These are phyloP conservation scores for Micronisus gabar DNA, from an alignment of 2,113 vertebrate species.

Conservation along the genomic window DNA sequence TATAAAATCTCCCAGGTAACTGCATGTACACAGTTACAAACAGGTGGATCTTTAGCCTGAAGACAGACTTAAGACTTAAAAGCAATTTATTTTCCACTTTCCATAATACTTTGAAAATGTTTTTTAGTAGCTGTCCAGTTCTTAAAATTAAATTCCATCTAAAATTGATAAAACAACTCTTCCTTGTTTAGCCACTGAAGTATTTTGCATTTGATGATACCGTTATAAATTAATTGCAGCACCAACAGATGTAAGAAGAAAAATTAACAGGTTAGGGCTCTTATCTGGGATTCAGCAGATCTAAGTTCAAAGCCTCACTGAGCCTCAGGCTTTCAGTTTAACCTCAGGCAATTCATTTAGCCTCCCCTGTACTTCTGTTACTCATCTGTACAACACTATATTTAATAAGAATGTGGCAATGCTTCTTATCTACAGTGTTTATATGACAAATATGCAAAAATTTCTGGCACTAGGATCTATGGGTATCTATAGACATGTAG, in stretches of 20 bases:
- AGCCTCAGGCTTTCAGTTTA: constrained; percentile 6
- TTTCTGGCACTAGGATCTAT: not conserved
- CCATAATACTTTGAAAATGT: not conserved
- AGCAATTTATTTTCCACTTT: not conserved
- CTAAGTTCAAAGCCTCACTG: constrained; percentile 15
- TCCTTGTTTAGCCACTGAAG: not conserved
- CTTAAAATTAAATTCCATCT: not conserved
- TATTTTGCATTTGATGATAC: not conserved
- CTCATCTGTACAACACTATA: not conserved
- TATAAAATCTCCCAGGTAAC: not conserved
- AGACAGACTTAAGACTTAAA: not conserved
- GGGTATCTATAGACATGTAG: not conserved
- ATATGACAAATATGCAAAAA: not conserved
- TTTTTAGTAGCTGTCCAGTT: not conserved
- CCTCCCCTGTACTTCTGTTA: not conserved
- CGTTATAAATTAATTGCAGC: not conserved
- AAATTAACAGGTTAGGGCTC: constrained; percentile 10
- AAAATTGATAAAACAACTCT: not conserved
- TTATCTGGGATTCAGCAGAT: constrained; percentile 8
- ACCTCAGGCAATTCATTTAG: constrained; percentile 28
- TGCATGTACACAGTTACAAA: not conserved
- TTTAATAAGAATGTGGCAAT: not conserved
- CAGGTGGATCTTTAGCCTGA: not conserved
- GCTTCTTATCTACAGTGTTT: not conserved
- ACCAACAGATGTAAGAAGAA: not conserved